Evolutionary conservation across 2,797 vertebrate species (phyloP), one percentile per base, ranked within the genome.

Genomic region (Gallinago stenura): DNA sequence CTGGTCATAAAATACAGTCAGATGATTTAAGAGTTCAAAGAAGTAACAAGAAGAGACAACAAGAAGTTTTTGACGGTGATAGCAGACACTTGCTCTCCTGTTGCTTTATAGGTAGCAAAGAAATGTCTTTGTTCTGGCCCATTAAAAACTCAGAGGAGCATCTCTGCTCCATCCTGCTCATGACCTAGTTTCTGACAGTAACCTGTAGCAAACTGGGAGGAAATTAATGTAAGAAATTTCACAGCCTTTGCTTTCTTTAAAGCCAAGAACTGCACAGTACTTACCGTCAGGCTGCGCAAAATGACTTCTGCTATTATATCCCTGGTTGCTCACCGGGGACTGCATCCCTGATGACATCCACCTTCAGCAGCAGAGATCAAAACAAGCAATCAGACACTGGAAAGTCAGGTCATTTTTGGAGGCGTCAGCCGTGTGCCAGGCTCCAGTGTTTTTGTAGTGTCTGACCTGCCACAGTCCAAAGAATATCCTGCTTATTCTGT

Each of bases 401-500:
- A 79, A 93, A 91, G 82, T 33, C 82, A 51, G 66, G 78, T 9
- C 64, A 83, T 62, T 71, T 89, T 24, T 12, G 9, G 79, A 90
- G 69, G 61, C 14, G 3, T 57, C 68, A 33, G 83, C 62, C 66
- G 18, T 22, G 28, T 62, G 82, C 82, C 69, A 78, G 54, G 25
- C 50, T 85, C 61, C 25, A 2, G 2, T 95, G 70, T 93, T 95
- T 96, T 89, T 22, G 1, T 65, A 80, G 75, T 78, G 93, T 92
- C 86, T 95, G 89, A 93, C 75, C 35, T 78, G 87, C 75, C 76
- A 15, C 82, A 58, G 68, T 25, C 78, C 93, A 87, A 43, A 93
- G 91, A 95, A 95, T 86, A 90, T 26, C 77, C 72, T 89, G 84
- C 90, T 90, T 96, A 65, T 85, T 87, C 81, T 81, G 69, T 62